A percentile compares a stretch with the other conserved stretches of the same genome.
phyloP scores from a whole-genome alignment of 2,888 invertebrate species.

The Eilema griseolum region DNA sequence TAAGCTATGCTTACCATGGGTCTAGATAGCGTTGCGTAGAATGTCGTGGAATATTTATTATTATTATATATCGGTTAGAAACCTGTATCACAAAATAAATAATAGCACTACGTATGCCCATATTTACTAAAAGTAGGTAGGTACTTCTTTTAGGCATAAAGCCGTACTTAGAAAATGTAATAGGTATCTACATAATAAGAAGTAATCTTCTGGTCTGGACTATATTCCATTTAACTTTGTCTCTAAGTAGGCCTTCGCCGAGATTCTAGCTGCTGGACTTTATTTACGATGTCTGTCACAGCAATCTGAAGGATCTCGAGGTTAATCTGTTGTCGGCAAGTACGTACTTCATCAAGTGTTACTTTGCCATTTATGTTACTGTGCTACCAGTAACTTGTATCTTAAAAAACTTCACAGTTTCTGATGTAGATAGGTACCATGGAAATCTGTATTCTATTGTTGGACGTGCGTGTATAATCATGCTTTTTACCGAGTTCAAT shows the following conservation, averaged over 20 bases:
- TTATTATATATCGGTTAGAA: too few species aligned
- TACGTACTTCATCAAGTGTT: background rate
- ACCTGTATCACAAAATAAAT: too few species aligned
- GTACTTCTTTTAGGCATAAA: too few species aligned
- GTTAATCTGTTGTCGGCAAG: background rate
- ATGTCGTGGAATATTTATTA: too few species aligned
- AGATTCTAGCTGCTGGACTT: constrained; percentile 33
- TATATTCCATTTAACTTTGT: background rate
- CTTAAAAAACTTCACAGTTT: constrained; percentile 6
- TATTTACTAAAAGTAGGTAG: too few species aligned
- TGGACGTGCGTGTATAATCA: constrained; percentile 81
- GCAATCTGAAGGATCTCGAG: constrained; percentile 40
- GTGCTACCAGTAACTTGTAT: background rate
- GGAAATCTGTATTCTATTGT: constrained; percentile 65
- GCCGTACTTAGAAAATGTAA: too few species aligned
- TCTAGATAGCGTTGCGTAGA: too few species aligned
- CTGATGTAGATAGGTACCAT: constrained; percentile 47
- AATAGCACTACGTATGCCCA: too few species aligned
- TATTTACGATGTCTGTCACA: constrained; percentile 37
- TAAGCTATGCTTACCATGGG: too few species aligned
- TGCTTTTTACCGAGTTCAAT: constrained; percentile 80
- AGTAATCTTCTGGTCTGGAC: background rate
- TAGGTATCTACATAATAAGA: background rate
- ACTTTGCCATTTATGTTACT: background rate
- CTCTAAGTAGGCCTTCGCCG: background rate